Conservation (phyloP, 2,888 invertebrate species). For the Eupelmus urozonus region DNA sequence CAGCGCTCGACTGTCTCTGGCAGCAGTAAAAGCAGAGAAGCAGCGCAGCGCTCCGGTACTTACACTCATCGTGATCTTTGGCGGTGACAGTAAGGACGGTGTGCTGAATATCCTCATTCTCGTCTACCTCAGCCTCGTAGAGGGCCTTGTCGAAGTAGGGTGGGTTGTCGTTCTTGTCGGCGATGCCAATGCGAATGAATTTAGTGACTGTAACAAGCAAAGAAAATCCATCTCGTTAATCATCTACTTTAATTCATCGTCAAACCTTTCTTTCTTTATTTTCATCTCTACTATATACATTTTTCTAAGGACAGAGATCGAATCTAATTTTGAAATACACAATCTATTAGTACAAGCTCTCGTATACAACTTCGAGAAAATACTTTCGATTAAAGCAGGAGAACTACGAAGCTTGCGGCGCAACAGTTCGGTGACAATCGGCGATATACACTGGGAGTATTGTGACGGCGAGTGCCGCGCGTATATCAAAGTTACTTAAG, state of each 20-base stretch:
- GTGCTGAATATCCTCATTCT: conserved; percentile 98
- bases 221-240: background rate
- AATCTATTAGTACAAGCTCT: background rate
- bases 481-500: conserved; percentile 21
- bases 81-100: conserved; percentile 98
- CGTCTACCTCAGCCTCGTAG: conserved; percentile 98
- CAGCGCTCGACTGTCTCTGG: too few relatives aligned
- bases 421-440: conserved; percentile 19
- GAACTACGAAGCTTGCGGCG: conserved; percentile 11
- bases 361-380: background rate
- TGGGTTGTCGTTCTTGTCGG: conserved; percentile 99
- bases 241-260: background rate
- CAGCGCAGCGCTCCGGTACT: conserved; percentile 78
- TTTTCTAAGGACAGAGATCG: background rate
- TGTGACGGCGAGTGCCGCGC: background rate
- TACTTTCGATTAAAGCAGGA: conserved; percentile 22
- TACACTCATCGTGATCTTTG: conserved; percentile 99
- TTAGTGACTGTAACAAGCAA: conserved; percentile 92
- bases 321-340: background rate
- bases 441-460: background rate
- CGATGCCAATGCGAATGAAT: conserved; percentile 98
- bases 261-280: background rate
- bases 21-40: too few relatives aligned
- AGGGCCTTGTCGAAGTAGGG: conserved; percentile 98
- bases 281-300: background rate